Conservation (phyloP, 2,113 vertebrate genomes). For the Megalops atlanticus region DNA sequence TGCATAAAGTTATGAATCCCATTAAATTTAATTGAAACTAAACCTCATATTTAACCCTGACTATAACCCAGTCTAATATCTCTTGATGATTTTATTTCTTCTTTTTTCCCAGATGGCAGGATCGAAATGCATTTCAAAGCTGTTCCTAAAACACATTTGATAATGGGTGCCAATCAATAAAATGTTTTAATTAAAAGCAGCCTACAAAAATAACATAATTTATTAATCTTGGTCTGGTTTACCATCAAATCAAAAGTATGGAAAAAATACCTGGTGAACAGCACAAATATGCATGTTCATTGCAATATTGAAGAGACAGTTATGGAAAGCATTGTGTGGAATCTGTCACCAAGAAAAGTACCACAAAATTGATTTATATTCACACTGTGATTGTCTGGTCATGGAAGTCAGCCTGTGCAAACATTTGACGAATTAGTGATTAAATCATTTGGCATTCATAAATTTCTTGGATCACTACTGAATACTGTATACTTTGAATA, state of each 20-base stretch:
- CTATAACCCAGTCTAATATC: conserved; percentile 37
- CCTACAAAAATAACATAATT: no score
- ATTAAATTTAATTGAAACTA: conserved; percentile 56
- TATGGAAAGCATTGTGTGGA: not conserved
- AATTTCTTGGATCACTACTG: not conserved
- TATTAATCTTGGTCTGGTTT: no score
- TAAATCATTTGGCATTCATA: not conserved
- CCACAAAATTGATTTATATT: not conserved
- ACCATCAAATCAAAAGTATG: not conserved
- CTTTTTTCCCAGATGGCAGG: not conserved
- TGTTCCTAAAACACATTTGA: not conserved
- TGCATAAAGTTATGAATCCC: conserved; percentile 49
- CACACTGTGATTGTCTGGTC: not conserved
- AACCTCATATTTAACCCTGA: conserved; percentile 35
- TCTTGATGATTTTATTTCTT: not conserved
- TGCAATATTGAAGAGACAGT: not conserved
- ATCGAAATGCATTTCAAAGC: not conserved
- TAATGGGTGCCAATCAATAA: not conserved
- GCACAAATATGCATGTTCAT: not conserved
- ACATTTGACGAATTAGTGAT: not conserved
- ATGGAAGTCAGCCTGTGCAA: not conserved
- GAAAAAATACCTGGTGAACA: not conserved
- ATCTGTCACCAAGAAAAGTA: not conserved
- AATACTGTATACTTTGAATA: no score
- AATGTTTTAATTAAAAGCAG: not conserved